Percentiles rank a stretch among this genome's conserved stretches.
Conservation (phyloP, 2,888 invertebrate species). For the Altica lythri region DNA sequence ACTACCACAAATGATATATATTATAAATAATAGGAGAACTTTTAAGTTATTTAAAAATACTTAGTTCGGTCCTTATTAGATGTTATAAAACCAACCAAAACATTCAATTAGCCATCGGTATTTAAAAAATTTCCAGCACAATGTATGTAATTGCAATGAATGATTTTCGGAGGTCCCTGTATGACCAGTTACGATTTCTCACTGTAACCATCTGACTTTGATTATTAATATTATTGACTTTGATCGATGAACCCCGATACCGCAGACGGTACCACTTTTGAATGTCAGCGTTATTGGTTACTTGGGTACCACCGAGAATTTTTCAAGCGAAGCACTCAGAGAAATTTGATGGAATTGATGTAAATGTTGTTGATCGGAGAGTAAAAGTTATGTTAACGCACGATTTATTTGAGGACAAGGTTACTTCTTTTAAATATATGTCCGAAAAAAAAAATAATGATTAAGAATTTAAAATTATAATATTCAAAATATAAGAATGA, state of each 20-base stretch:
- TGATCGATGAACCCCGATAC: constrained; percentile 52
- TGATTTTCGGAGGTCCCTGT: constrained; percentile 39
- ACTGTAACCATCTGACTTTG: constrained; percentile 51
- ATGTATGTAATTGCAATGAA: constrained; percentile 49
- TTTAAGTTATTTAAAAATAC: not conserved
- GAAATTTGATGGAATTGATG: too few relatives aligned
- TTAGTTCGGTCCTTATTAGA: not conserved
- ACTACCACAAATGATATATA: too few relatives aligned
- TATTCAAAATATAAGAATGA: too few relatives aligned
- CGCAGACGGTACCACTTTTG: constrained; percentile 45
- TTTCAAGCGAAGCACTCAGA: too few relatives aligned
- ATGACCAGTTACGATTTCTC: constrained; percentile 35
- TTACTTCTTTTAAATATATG: too few relatives aligned
- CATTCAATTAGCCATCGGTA: constrained; percentile 37
- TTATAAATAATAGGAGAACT: too few relatives aligned
- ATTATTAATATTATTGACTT: constrained; percentile 58
- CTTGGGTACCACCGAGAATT: too few relatives aligned
- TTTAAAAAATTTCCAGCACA: constrained; percentile 44
- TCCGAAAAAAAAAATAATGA: too few relatives aligned
- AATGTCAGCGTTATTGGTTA: constrained; percentile 43
- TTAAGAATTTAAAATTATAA: too few relatives aligned
- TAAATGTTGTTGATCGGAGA: too few relatives aligned
- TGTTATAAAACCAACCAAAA: constrained; percentile 33
- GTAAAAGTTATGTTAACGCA: too few relatives aligned
- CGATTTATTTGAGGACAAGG: too few relatives aligned